These are phyloP conservation scores for Hymenopus coronatus DNA, from an alignment of 2,888 invertebrate species.

Conservation along the genomic window DNA sequence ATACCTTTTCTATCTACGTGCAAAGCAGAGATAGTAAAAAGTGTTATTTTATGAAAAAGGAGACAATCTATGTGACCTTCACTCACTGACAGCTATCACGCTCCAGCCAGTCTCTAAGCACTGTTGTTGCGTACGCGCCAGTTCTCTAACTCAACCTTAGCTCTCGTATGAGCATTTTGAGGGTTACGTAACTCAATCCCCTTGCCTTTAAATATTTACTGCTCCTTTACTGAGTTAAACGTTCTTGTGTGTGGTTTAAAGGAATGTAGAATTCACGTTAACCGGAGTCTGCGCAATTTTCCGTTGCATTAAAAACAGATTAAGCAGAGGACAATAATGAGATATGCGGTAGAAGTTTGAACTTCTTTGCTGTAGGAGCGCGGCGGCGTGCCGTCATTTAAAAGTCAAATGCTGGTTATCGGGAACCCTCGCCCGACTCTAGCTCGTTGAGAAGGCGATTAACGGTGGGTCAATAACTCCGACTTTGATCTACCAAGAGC, in stretches of 20 bases:
- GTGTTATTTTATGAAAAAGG: too few species aligned
- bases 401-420: not conserved
- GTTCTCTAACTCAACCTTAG: too few species aligned
- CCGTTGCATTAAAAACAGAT: not conserved
- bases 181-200: too few species aligned
- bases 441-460: not conserved
- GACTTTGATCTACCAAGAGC: not conserved
- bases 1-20: too few species aligned
- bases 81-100: too few species aligned
- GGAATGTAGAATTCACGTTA: not conserved
- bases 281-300: not conserved
- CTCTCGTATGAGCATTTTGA: too few species aligned
- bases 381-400: not conserved
- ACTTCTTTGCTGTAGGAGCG: not conserved
- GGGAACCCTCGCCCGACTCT: too few species aligned
- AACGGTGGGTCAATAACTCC: not conserved
- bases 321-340: not conserved
- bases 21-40: too few species aligned
- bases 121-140: too few species aligned
- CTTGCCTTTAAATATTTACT: too few species aligned
- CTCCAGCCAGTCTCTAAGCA: too few species aligned
- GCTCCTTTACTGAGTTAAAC: not conserved
- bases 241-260: not conserved
- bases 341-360: not conserved
- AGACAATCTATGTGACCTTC: too few species aligned